Base-by-base conservation (phyloP, 2,797 vertebrate species). In the Gambelia wislizenii region DNA sequence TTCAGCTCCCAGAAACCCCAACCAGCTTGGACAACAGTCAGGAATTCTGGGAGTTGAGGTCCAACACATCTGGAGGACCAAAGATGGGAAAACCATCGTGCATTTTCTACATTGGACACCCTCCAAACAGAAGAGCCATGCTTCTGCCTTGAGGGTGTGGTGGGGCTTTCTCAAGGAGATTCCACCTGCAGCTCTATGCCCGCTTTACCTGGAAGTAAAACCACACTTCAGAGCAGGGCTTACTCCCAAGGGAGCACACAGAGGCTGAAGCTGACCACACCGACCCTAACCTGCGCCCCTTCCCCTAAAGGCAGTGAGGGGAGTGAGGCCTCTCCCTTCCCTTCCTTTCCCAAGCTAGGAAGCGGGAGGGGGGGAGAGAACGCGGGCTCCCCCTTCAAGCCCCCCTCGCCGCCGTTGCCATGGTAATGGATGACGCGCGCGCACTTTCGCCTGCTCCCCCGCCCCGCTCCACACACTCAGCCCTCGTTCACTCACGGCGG, bases 271-370 rank as follows among this genome's bases (percentile, higher is more conserved):
- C 2, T 2, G 22, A 54, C n/a, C n/a, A n/a, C 54, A 18, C 14
- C 54, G 3, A 0, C 52, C 52, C 52, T 16, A 18, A 54, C 54
- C 13, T 14, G 67, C 20, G 20, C 3, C 52, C 54, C 36, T n/a
- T 42, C 56, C 42, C 20, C 27, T 33, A 49, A 30, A 36, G 33
- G 33, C 25, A 16, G 59, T 33, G 33, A 36, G 25, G 47, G 49
- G 20, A 12, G 18, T 7, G 16, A 2, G 6, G 5, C 13, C 33
- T 33, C 47, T 16, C 4, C 44, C 44, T 8, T 12, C 75, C 1
- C n/a, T 22, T 1, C 64, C 3, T 0, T 27, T 22, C 47, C 30
- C 8, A 1, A 25, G 2, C 12, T 2, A 4, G 14, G 1, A 18
- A 20, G 25, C 49, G 70, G 52, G 4, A 18, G 52, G 27, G 39